Base-by-base conservation (phyloP, 2,797 vertebrate species). In the Dendrocincla fuliginosa region DNA sequence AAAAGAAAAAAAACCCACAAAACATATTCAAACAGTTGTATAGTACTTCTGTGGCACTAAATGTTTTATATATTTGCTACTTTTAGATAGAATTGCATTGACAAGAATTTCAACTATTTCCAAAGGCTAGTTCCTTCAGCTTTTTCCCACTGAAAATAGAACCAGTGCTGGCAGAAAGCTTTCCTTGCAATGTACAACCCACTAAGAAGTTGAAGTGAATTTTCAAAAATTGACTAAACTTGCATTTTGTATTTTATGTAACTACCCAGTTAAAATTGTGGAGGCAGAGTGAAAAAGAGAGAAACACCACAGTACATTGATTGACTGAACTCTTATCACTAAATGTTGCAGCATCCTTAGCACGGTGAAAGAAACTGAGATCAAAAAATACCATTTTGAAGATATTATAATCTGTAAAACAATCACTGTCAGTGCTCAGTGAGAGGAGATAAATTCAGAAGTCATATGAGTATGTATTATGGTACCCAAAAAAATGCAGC, bases 51-150 rank as follows among this genome's bases (percentile, higher is more conserved):
- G 27, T 79, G 52, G 55, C 25, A 80, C 80, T 37, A 83, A 80
- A 85, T 52, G 20, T 63, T 79, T 87, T 71, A 53, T 56, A 61
- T 47, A 44, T 64, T 95, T 9, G 7, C 27, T 93, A 86, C 89
- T 96, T 93, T 81, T 87, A 86, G 42, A 63, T 28, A 49, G 57
- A 65, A 88, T 92, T 96, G 32, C n/a, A 69, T 60, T 87, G 74
- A 37, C 27, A 84, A 73, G 82, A 81, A 87, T 95, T 84, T 84
- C 61, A 87, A 35, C 23, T 17, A 65, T 84, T 93, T 85, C 57
- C 53, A 75, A 82, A 80, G 28, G n/a, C 74, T 70, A 37, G 17
- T 42, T 89, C 49, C 75, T 83, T 82, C 57, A 64, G 22, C 3
- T 76, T 83, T 95, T 94, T 91, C 71, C 56, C 65, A 33, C 42